Conservation (phyloP, 2,113 vertebrate genomes). For the Heterotis niloticus region DNA sequence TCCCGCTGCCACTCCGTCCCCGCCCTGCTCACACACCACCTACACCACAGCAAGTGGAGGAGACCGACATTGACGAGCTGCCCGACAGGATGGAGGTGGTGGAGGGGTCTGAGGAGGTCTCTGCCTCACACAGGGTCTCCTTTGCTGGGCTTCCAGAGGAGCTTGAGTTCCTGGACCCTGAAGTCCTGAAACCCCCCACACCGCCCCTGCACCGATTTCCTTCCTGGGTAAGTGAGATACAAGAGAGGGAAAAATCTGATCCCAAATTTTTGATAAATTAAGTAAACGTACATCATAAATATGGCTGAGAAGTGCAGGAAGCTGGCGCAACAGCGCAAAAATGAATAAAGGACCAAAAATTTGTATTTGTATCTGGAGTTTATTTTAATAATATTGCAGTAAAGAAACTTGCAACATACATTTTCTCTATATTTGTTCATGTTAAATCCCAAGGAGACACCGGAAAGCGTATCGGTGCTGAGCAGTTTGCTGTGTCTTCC, state of each 20-base stretch:
- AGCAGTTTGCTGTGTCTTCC: constrained; percentile 38
- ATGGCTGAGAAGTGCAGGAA: too few relatives aligned
- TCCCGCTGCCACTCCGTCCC: constrained; percentile 25
- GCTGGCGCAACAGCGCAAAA: too few relatives aligned
- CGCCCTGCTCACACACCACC: constrained; percentile 1
- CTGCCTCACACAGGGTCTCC: constrained; percentile 37
- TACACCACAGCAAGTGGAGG: constrained; percentile 59
- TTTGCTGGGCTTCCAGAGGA: constrained; percentile 57
- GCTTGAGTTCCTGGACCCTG: constrained; percentile 57
- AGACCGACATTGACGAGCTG: constrained; percentile 77
- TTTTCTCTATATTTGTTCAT: too few relatives aligned
- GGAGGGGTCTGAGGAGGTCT: constrained; percentile 49
- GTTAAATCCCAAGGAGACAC: too few relatives aligned
- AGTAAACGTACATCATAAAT: not conserved
- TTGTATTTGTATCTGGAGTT: too few relatives aligned
- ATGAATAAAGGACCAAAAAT: too few relatives aligned
- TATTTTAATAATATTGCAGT: too few relatives aligned
- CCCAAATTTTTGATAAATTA: not conserved
- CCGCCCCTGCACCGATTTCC: constrained; percentile 82
- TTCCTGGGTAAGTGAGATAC: constrained; percentile 70
- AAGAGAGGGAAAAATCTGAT: not conserved
- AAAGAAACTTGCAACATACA: too few relatives aligned
- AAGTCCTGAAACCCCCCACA: constrained; percentile 73
- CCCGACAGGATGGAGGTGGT: constrained; percentile 72
- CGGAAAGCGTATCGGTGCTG: not conserved